phyloP scores from a whole-genome alignment of 1,140 invertebrate genomes.

The Apolygus lucorum region DNA sequence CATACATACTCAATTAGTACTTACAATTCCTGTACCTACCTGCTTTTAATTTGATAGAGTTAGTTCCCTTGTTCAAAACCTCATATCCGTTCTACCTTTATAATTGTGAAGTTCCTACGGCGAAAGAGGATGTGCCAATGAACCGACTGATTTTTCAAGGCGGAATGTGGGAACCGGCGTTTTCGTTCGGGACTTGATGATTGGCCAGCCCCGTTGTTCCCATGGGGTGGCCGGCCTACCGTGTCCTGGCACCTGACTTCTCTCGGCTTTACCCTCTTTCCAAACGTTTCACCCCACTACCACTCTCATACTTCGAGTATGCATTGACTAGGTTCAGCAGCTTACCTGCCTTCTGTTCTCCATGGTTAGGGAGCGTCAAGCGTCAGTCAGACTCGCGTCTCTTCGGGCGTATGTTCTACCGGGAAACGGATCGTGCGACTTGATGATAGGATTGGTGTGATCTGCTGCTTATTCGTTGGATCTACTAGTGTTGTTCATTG shows the following conservation, averaged over 20 bases:
- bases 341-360: not conserved
- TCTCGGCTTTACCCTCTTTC: not conserved
- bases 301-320: too few relatives aligned
- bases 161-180: not conserved
- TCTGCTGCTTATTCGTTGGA: too few relatives aligned
- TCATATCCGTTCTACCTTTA: not conserved
- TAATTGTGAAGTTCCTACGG: not conserved
- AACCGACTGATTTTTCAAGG: conserved; percentile 6
- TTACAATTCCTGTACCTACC: not conserved
- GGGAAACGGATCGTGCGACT: too few relatives aligned
- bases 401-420: too few relatives aligned
- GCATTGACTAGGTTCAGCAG: too few relatives aligned
- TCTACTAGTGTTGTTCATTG: too few relatives aligned
- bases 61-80: not conserved
- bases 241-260: conserved; percentile 16
- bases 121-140: not conserved
- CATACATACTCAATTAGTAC: not conserved
- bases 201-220: conserved; percentile 12
- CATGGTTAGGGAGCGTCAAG: not conserved
- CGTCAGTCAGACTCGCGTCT: too few relatives aligned
- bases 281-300: not conserved
- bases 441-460: too few relatives aligned
- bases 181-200: not conserved
- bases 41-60: not conserved
- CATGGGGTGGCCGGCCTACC: conserved; percentile 24